A percentile compares a stretch with the other conserved stretches of the same genome.
These are phyloP conservation scores for Caradrina kadenii DNA, from an alignment of 2,888 invertebrate species.

Conservation along the genomic window DNA sequence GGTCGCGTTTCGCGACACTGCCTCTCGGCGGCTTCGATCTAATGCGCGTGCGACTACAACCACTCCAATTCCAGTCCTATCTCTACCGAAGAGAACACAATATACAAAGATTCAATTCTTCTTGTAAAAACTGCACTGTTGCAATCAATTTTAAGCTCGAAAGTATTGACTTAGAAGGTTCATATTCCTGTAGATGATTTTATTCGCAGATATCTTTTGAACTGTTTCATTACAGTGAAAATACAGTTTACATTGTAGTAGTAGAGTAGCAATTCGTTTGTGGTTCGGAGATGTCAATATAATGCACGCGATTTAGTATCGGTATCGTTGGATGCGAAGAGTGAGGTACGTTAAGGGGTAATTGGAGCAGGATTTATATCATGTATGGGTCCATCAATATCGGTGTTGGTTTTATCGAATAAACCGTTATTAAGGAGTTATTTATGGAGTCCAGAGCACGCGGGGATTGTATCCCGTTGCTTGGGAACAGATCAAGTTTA, in stretches of 20 bases:
- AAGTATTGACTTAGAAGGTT: conserved; percentile 59
- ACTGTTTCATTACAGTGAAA: conserved; percentile 73
- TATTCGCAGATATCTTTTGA: conserved; percentile 54
- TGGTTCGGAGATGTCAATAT: conserved; percentile 34
- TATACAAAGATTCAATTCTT: conserved; percentile 44
- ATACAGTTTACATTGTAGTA: conserved; percentile 67
- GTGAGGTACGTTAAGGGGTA: conserved; percentile 8
- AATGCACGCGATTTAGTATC: conserved; percentile 32
- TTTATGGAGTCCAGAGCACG: conserved; percentile 34
- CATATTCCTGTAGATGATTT: conserved; percentile 51
- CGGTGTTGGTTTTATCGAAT: conserved; percentile 46
- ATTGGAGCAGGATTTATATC: conserved; percentile 33
- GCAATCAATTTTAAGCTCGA: conserved; percentile 68
- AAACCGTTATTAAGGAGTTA: conserved; percentile 47
- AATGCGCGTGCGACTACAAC: conserved; percentile 59
- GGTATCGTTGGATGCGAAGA: conserved; percentile 3
- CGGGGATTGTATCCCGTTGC: conserved; percentile 17
- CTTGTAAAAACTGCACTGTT: conserved; percentile 47
- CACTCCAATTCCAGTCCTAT: conserved; percentile 68
- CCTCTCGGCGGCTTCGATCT: conserved; percentile 78
- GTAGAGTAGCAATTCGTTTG: conserved; percentile 70
- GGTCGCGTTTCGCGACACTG: conserved; percentile 89
- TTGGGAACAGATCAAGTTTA: conserved; percentile 26
- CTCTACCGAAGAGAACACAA: conserved; percentile 61
- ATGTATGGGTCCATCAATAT: conserved; percentile 8